A percentile compares a stretch with the other conserved stretches of the same genome.
Evolutionary conservation across 2,797 vertebrate species (phyloP).

Genomic region (Arnoldichthys spilopterus): DNA sequence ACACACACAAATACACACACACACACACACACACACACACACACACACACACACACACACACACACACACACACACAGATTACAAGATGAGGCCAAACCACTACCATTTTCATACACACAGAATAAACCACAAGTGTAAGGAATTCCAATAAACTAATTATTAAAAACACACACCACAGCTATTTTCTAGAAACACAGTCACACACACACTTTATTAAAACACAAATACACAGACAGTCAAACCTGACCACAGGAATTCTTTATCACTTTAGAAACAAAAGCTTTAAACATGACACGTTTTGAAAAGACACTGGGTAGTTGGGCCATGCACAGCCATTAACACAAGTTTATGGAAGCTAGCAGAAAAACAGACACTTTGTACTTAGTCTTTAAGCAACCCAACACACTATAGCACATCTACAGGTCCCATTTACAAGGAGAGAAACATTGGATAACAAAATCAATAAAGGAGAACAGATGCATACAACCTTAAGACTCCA

Average conservation of each 20-base stretch:
- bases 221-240: not conserved
- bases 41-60: too few relatives aligned
- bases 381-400: too few relatives aligned
- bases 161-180: too few relatives aligned
- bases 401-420: not conserved
- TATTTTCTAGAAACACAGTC: conserved; percentile 1
- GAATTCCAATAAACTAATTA: too few relatives aligned
- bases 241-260: not conserved
- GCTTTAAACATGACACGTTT: not conserved
- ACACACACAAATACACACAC: too few relatives aligned
- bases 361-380: not conserved
- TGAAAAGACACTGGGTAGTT: not conserved
- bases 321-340: not conserved
- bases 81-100: too few relatives aligned
- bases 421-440: not conserved
- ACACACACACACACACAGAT: too few relatives aligned
- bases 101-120: too few relatives aligned
- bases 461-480: not conserved
- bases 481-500: not conserved
- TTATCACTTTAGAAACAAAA: not conserved
- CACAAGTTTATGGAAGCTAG: conserved; percentile 1
- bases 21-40: too few relatives aligned
- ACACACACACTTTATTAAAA: not conserved
- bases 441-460: not conserved
- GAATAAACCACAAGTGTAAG: too few relatives aligned